A percentile compares a stretch with the other conserved stretches of the same genome.
Evolutionary conservation across 2,797 vertebrate species (phyloP).

Genomic region (Neosilurus hyrtlii): DNA sequence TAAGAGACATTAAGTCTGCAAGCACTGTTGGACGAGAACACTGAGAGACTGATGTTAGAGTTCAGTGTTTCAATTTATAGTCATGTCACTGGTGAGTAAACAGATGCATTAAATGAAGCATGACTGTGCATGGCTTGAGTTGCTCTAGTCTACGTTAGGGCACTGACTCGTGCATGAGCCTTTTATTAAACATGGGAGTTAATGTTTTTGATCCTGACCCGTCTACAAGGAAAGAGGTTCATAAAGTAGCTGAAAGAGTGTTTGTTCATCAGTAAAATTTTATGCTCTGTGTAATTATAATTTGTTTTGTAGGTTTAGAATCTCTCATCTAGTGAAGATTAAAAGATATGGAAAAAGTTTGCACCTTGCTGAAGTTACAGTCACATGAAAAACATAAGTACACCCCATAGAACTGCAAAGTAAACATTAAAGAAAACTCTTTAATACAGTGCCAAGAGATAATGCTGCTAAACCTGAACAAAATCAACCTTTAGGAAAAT

Average conservation of each 20-base stretch:
- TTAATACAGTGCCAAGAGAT: too few species aligned
- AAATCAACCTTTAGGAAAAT: too few species aligned
- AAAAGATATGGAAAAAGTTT: background rate
- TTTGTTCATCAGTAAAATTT: background rate
- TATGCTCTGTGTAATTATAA: background rate
- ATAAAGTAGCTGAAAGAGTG: background rate
- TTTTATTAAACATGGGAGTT: conserved; percentile 39
- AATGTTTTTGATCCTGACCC: conserved; percentile 40
- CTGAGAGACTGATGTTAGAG: conserved; percentile 25
- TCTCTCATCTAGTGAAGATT: background rate
- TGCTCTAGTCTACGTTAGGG: conserved; percentile 33
- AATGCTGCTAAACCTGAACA: too few species aligned
- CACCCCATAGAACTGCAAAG: too few species aligned
- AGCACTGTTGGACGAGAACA: conserved; percentile 16
- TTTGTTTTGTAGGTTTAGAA: background rate
- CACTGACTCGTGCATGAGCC: conserved; percentile 35
- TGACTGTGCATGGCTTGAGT: conserved; percentile 17
- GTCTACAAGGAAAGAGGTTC: conserved; percentile 9
- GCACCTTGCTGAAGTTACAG: background rate
- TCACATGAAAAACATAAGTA: too few species aligned
- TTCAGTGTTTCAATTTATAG: conserved; percentile 40
- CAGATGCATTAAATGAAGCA: conserved; percentile 41
- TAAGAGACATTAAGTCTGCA: conserved; percentile 15
- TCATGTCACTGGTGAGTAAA: conserved; percentile 41
- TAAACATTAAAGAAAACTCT: too few species aligned